Conservation (phyloP, 2,797 vertebrate species). For the Lateolabrax maculatus region DNA sequence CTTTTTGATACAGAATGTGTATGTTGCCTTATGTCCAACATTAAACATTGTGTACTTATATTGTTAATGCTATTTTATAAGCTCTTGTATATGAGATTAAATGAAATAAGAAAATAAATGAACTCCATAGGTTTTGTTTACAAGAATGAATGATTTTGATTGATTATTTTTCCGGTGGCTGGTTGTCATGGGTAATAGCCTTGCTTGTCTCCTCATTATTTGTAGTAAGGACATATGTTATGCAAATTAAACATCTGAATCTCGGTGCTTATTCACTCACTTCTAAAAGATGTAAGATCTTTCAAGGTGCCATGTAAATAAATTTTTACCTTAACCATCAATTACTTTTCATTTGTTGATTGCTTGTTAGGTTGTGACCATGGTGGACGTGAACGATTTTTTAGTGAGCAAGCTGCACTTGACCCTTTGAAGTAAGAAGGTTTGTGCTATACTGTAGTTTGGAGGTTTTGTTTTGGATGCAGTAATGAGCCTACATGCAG, state of each 20-base stretch:
- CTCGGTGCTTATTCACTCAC: slow-evolving; percentile 7
- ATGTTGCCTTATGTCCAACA: background rate
- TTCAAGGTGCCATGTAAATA: slow-evolving; percentile 52
- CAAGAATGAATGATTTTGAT: slow-evolving; percentile 3
- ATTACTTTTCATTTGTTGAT: background rate
- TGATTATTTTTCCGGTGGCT: slow-evolving; percentile 20
- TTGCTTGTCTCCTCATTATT: slow-evolving; percentile 28
- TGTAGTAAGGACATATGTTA: slow-evolving; percentile 30
- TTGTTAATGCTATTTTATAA: slow-evolving; percentile 63
- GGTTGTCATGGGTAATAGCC: slow-evolving; percentile 23
- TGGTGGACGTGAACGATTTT: background rate
- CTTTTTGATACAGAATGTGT: slow-evolving; percentile 45
- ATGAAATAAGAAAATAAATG: slow-evolving; percentile 1
- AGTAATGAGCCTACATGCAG: slow-evolving; percentile 61
- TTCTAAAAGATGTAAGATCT: slow-evolving; percentile 26
- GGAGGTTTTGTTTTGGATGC: slow-evolving; percentile 53
- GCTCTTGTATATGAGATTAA: slow-evolving; percentile 34
- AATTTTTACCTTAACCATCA: slow-evolving; percentile 10
- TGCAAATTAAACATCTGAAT: slow-evolving; percentile 32
- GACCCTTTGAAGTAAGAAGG: slow-evolving; percentile 38
- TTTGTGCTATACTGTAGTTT: slow-evolving; percentile 9
- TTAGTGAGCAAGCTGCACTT: slow-evolving; percentile 23
- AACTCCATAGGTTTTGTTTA: slow-evolving; percentile 22
- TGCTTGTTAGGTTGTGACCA: slow-evolving; percentile 11
- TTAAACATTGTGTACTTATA: slow-evolving; percentile 28